Percentiles rank a stretch among this genome's conserved stretches.
Evolutionary conservation across 2,113 vertebrate species (phyloP).

Genomic region (Shinisaurus crocodilurus): DNA sequence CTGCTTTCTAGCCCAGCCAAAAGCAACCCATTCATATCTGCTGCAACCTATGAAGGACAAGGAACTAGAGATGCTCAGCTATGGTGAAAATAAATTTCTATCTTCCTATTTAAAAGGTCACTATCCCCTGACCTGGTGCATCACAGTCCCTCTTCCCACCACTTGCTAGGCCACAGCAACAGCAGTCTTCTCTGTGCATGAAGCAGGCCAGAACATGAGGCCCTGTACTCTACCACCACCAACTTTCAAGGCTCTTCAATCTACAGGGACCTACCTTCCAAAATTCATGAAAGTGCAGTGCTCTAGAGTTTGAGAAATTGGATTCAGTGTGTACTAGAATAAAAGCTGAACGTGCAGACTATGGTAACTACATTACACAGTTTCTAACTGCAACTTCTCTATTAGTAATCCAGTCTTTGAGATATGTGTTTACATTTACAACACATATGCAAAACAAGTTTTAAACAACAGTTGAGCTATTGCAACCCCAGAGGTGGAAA

Average conservation of each 20-base stretch:
- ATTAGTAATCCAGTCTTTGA: background rate
- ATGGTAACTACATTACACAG: background rate
- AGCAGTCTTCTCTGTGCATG: background rate
- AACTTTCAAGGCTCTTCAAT: background rate
- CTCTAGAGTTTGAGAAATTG: background rate
- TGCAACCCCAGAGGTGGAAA: background rate
- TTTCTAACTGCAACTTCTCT: background rate
- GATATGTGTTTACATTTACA: background rate
- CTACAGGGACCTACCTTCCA: background rate
- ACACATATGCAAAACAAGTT: background rate
- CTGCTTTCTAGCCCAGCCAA: background rate
- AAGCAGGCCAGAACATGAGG: background rate
- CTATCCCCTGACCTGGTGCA: background rate
- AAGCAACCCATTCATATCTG: background rate
- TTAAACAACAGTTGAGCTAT: conserved; percentile 17
- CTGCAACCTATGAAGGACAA: background rate
- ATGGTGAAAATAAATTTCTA: background rate
- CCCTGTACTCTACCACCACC: background rate
- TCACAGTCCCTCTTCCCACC: background rate
- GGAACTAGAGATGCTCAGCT: background rate
- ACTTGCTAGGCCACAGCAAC: background rate
- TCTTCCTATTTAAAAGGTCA: background rate
- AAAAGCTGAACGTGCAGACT: background rate
- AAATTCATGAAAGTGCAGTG: background rate
- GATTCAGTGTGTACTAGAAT: background rate